phyloP scores from a whole-genome alignment of 1,140 invertebrate species.

The Conus betulinus region DNA sequence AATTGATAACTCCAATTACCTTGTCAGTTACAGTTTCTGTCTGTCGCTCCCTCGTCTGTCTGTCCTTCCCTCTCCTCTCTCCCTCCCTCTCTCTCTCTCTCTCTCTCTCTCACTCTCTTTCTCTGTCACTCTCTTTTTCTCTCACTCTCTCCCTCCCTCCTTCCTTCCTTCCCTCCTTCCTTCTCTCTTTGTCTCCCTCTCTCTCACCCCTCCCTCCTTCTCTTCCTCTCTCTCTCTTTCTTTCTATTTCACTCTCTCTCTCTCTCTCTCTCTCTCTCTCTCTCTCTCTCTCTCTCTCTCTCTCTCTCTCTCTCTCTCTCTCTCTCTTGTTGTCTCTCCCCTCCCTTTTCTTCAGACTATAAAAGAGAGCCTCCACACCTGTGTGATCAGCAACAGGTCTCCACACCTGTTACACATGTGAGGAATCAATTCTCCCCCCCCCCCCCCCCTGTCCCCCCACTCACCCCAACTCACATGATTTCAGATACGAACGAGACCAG shows the following conservation, averaged over 20 bases:
- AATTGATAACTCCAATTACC: too few relatives aligned
- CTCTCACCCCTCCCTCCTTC: too few relatives aligned
- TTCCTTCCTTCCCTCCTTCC: background rate
- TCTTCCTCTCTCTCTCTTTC: too few relatives aligned
- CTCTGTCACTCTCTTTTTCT: background rate
- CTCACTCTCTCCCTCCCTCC: background rate
- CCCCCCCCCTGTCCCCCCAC: background rate
- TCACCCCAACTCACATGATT: background rate
- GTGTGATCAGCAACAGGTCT: background rate
- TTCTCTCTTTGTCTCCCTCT: too few relatives aligned
- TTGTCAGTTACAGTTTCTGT: too few relatives aligned
- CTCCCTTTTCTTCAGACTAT: background rate
- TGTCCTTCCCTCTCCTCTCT: too few relatives aligned
- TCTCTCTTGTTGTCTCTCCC: background rate
- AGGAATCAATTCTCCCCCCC: background rate
- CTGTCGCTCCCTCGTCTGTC: too few relatives aligned
- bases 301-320: too few relatives aligned
- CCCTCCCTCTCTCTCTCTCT: background rate
- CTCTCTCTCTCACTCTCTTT: background rate
- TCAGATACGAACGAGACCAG: constrained; percentile 57
- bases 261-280: too few relatives aligned
- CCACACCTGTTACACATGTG: background rate
- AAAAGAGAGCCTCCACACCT: background rate
- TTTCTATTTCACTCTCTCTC: too few relatives aligned
- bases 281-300: too few relatives aligned